Evolutionary conservation across 2,797 vertebrate genomes (phyloP), one percentile per base, ranked within the genome.

Genomic region (Intellagama lesueurii): DNA sequence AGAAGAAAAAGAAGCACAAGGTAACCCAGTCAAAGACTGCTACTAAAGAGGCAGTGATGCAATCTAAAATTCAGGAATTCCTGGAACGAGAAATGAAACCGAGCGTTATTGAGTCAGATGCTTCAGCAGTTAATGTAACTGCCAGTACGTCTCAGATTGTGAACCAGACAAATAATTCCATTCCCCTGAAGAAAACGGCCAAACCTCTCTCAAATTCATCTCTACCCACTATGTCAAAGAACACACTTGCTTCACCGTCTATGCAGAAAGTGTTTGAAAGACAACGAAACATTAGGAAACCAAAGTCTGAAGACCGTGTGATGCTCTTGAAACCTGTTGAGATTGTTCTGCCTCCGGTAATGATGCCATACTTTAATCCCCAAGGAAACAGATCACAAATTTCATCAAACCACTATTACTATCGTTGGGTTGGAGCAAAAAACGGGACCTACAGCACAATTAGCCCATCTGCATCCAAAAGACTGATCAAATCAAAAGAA

Each of bases 271-370:
- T 0, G 0, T 24, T 4, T 1, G 88, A 91, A 12, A 68, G 47
- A 82, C 94, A 83, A 1, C 47, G 35, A 0, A 56, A 19, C 2
- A 32, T 84, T 5, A 16, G 70, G 1, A 96, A 95, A 92, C 85
- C 91, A 32, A 85, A 72, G 0, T 89, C 89, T 2, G 96, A 97
- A 86, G 96, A 90, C 2, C 94, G 82, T 83, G 83, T 92, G 91
- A 24, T 95, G 47, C 69, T 95, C 4, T 24, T 97, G 92, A 98
- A 97, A 88, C 96, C 97, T 0, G 81, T 95, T 5, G 94, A 96
- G 64, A 95, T 98, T 0, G 84, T 96, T 56, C 91, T 98, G 82
- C 98, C 98, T 87, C 94, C 97, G 0, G 89, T 96, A 69, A 80
- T 95, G 77, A 89, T 96, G 80, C 96, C 97, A 0, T 90, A 52